phyloP scores from a whole-genome alignment of 2,797 vertebrate species.

The Babyrousa celebensis region DNA sequence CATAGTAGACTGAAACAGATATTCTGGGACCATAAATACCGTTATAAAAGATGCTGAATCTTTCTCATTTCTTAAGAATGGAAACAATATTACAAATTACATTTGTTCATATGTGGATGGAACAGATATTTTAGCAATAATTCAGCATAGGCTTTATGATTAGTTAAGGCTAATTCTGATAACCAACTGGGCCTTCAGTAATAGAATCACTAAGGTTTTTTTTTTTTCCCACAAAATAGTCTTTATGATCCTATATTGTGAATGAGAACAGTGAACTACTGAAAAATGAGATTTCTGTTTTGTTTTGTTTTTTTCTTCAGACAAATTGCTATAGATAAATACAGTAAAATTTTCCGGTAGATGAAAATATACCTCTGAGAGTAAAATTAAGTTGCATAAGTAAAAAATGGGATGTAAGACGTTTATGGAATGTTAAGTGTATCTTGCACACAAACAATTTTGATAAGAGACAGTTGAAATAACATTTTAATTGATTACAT shows the following conservation, averaged over 20 bases:
- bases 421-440: not conserved
- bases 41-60: not conserved
- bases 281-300: not conserved
- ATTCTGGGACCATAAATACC: not conserved
- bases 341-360: not conserved
- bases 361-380: not conserved
- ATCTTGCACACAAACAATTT: not conserved
- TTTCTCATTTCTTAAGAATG: not conserved
- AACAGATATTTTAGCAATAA: not conserved
- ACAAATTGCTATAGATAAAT: not conserved
- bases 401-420: not conserved
- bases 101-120: not conserved
- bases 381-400: conserved; percentile 31
- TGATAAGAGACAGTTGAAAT: not conserved
- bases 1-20: not conserved
- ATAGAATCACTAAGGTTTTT: not conserved
- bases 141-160: not conserved
- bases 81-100: not conserved
- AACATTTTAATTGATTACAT: not conserved
- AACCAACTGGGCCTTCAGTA: not conserved
- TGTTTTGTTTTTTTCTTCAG: not conserved
- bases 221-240: not conserved
- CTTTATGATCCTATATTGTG: not conserved
- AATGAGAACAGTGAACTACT: not conserved
- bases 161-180: not conserved